Conservation (phyloP, 2,113 vertebrate genomes). For the Capricornis sumatraensis region DNA sequence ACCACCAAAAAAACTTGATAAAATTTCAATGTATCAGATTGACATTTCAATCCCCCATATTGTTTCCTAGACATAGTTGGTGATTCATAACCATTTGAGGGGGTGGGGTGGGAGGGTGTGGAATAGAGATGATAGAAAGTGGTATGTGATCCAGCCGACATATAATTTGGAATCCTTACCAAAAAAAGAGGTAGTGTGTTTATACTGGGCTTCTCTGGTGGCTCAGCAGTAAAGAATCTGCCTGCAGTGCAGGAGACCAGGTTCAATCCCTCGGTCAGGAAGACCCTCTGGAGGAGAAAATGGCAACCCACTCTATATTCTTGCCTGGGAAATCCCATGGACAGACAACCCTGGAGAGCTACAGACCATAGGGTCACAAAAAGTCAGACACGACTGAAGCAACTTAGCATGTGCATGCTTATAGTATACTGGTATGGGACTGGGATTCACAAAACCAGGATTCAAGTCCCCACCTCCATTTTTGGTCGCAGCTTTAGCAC, state of each 20-base stretch:
- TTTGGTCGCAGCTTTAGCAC: neutral
- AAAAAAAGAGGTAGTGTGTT: neutral
- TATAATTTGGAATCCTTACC: neutral
- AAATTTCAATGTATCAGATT: neutral
- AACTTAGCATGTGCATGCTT: neutral
- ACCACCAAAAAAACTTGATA: neutral
- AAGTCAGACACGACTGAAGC: neutral
- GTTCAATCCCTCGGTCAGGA: neutral
- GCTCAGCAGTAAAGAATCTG: neutral
- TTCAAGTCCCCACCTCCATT: neutral
- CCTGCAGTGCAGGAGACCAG: neutral
- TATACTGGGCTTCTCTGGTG: neutral
- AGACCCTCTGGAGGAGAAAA: neutral
- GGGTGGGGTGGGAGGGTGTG: neutral
- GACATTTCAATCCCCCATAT: neutral
- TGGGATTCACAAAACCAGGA: neutral
- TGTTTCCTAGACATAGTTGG: neutral
- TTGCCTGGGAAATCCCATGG: neutral
- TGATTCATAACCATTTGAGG: neutral
- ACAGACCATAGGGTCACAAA: neutral
- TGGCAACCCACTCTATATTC: neutral
- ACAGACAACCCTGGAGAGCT: neutral
- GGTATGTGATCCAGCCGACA: neutral
- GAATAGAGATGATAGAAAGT: neutral
- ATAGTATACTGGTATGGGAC: neutral